Base-by-base conservation (phyloP, 2,797 vertebrate species). In the Pangasius djambal region DNA sequence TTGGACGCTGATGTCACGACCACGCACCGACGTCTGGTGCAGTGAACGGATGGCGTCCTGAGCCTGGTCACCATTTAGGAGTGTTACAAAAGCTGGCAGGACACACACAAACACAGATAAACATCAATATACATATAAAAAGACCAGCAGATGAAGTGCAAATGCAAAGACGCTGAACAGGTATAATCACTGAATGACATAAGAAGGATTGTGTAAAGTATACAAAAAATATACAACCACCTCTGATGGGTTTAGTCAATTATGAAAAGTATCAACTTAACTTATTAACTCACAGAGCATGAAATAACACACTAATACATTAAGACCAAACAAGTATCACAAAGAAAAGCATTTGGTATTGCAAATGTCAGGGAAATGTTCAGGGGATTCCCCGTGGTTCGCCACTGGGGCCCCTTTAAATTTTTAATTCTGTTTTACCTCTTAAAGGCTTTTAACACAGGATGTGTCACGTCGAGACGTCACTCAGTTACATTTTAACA, bases 21-120 rank as follows among this genome's bases (percentile, higher is more conserved):
- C 98, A 6, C 98, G 97, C 90, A 99, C 96, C 90, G 94, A 96
- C 69, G 96, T 96, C 91, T 97, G 98, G 93, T 99, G 98, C 93
- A 98, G 97, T 83, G 93, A 96, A 93, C 89, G 95, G 95, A 99
- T 99, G 84, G 97, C 98, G 88, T 96, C 96, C 95, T 98, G 98
- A 89, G 98, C 98, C 96, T 99, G 98, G 91, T 98, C 97, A 91
- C 98, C 98, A 85, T 99, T 98, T 91, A 98, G 91, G 93, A 99
- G 96, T 85, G 98, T 99, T 93, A 99, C 98, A 92, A 99, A 99
- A 0, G 98, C 98, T 99, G 92, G 94, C 94, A 94, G 94, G 93
- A 94, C 94, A 89, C 88, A 94, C 89, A 94, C 88, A 93, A 91
- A 93, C 81, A 91, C 72, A 94, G 3, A 90, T 81, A 83, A 59